Evolutionary conservation across 2,797 vertebrate species (phyloP).

Genomic region (Podarcis lilfordi): DNA sequence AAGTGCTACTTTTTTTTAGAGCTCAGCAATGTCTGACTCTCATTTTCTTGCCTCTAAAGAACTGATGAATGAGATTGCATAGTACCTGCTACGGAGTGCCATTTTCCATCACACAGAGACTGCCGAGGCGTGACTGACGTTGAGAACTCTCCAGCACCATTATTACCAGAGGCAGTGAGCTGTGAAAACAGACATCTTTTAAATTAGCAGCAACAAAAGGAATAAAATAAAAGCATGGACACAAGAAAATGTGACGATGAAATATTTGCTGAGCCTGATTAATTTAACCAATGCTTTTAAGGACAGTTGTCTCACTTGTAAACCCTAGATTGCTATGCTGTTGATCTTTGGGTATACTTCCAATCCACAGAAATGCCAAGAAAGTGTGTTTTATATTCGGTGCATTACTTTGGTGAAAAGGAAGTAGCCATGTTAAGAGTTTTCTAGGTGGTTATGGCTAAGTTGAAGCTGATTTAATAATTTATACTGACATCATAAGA

Average conservation of each 20-base stretch:
- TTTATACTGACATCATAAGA: background rate
- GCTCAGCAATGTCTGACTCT: background rate
- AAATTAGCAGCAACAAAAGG: conserved; percentile 14
- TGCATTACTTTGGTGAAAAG: background rate
- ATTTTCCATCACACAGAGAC: conserved; percentile 85
- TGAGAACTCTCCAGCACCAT: conserved; percentile 81
- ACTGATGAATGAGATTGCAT: background rate
- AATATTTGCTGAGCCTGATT: background rate
- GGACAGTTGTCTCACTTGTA: background rate
- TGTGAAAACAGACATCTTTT: conserved; percentile 69
- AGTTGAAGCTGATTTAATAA: background rate
- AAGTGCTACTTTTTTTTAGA: background rate
- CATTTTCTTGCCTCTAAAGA: conserved; percentile 20
- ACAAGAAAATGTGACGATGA: conserved; percentile 9
- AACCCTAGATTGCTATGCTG: conserved; percentile 17
- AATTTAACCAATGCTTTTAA: conserved; percentile 16
- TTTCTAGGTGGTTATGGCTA: background rate
- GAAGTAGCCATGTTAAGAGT: background rate
- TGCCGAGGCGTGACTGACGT: conserved; percentile 83
- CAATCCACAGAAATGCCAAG: background rate
- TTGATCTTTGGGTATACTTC: background rate
- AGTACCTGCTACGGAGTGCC: conserved; percentile 91
- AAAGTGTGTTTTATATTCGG: background rate
- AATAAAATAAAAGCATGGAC: conserved; percentile 23
- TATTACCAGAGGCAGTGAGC: conserved; percentile 84